phyloP scores from a whole-genome alignment of 2,113 vertebrate genomes.

The Muntiacus reevesi region DNA sequence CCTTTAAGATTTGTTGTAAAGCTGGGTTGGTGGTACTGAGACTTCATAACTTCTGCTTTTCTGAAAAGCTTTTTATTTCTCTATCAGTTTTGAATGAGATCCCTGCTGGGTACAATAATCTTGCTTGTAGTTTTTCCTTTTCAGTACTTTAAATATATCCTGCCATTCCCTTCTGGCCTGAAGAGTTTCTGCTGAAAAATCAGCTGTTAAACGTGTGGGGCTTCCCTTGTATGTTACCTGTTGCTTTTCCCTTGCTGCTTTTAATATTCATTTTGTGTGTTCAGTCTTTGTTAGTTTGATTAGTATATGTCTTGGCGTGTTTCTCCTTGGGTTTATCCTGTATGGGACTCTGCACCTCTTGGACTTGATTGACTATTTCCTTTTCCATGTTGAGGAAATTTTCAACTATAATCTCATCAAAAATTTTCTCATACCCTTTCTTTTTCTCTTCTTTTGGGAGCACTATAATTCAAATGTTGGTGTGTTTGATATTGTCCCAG shows the following conservation, averaged over 20 bases:
- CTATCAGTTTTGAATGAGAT: not conserved
- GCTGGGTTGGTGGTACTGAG: not conserved
- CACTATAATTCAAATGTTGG: not conserved
- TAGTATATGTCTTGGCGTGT: not conserved
- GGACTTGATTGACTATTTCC: not conserved
- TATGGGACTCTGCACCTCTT: not conserved
- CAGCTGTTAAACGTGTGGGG: not conserved
- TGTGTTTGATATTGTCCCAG: not conserved
- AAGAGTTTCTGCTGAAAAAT: not conserved
- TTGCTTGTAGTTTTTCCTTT: not conserved
- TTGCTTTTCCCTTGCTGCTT: not conserved
- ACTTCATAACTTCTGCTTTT: not conserved
- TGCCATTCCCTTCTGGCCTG: not conserved
- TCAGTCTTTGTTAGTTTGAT: not conserved
- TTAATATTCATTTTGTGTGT: not conserved
- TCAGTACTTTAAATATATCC: not conserved
- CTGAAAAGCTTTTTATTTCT: not conserved
- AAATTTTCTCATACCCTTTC: not conserved
- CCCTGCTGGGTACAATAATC: not conserved
- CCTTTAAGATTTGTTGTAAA: not conserved
- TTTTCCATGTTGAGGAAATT: not conserved
- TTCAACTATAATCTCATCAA: not conserved
- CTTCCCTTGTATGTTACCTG: not conserved
- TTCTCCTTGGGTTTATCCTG: not conserved
- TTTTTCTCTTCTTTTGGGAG: not conserved